Conservation (phyloP, 2,888 invertebrate species). For the Dysmachus trigonus region DNA sequence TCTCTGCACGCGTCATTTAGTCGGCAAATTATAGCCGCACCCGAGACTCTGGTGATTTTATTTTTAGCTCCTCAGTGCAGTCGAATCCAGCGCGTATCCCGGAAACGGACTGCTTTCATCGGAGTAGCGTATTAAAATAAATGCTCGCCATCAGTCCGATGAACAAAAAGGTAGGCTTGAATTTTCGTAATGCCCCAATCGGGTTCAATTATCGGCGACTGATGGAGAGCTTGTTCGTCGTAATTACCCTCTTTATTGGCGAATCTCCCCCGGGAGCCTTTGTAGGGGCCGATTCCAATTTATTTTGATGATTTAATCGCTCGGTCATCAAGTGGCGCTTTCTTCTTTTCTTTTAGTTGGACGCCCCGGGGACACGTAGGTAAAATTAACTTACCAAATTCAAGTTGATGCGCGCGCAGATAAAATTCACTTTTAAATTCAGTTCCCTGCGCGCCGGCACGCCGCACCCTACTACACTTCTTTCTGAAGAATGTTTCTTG, state of each 20-base stretch:
- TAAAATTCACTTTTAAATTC: not conserved
- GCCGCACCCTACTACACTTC: not conserved
- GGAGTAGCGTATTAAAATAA: not conserved
- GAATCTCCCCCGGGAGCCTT: not conserved
- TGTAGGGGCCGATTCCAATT: not conserved
- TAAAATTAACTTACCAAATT: not conserved
- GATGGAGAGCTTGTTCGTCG: not conserved
- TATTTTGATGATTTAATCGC: constrained; percentile 31
- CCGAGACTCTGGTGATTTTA: not conserved
- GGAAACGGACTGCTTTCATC: not conserved
- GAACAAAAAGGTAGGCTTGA: not conserved
- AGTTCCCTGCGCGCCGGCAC: no score
- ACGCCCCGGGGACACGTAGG: not conserved
- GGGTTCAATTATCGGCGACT: not conserved
- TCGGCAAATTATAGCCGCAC: not conserved
- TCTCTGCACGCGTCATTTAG: not conserved
- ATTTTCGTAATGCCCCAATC: not conserved
- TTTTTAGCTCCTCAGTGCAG: not conserved
- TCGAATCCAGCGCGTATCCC: not conserved
- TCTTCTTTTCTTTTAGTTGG: constrained; percentile 21
- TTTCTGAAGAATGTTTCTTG: not conserved
- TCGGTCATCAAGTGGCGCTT: constrained; percentile 28
- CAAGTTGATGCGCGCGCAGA: not conserved
- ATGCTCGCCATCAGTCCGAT: not conserved
- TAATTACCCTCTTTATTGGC: constrained; percentile 8